Evolutionary conservation across 2,113 vertebrate species (phyloP), one percentile per base, ranked within the genome.

Genomic region (Microcebus ravelobensis): DNA sequence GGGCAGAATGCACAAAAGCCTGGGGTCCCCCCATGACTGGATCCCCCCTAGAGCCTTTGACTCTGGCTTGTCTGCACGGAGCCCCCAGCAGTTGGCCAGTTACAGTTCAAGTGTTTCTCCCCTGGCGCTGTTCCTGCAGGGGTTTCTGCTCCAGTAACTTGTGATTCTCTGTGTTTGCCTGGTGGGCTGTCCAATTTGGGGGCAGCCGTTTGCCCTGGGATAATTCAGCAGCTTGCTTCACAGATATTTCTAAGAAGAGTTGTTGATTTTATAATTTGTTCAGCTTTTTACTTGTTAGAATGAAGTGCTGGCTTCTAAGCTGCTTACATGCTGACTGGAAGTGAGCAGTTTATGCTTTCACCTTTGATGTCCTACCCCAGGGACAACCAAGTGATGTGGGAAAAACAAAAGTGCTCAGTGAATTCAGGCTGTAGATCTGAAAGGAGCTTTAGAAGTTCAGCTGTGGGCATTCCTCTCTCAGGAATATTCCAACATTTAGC

Each of bases 351-450:
- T 21, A 8, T n/a, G 8, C 76, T 52, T 87, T 57, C 29, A 21
- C 45, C 39, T 81, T 74, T 27, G 65, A 55, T 74, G 57, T 63
- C 50, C 50, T 23, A 11, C 7, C 31, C 42, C 6, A 70, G 63
- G 31, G 42, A 42, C 21, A 48, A 9, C 57, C 13, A 12, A 81
- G 71, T 11, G 29, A n/a, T 39, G 2, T 39, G 67, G 57, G 45
- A 11, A 17, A 52, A 80, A n/a, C 36, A 48, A 39, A 91, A 39
- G 36, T 14, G 25, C 52, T 45, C 73, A 74, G 65, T 42, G 67
- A 76, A 48, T 18, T 31, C 59, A 63, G 59, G 48, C 18, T 82
- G 85, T 86, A 67, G 48, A 48, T 94, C 76, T 84, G 77, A 84
- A 94, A 68, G 71, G 25, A 39, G 57, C 34, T 71, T 88, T 59